Evolutionary conservation across 2,888 invertebrate species (phyloP), one percentile per base, ranked within the genome.

Genomic region (Cyaniris semiargus): DNA sequence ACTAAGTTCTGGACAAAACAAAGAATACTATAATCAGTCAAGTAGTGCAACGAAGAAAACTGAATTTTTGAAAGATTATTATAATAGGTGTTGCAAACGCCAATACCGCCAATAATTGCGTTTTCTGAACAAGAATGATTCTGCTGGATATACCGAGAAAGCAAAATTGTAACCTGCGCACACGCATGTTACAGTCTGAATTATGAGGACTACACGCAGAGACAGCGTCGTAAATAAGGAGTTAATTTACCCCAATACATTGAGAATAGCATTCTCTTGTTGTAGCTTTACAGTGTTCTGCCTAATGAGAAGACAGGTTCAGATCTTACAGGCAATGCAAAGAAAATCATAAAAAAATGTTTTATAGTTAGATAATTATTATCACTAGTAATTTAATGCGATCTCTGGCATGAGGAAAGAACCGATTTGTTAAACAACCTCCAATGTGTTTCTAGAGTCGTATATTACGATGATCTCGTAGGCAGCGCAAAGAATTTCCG

Each of bases 221-320:
- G 80, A 31, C 23, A 83, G 79, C 81, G 79, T 76, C 79, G 82
- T 84, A 85, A 85, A 85, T 85, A 84, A 84, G 80, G 79, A 81
- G 79, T 80, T 81, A 83, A 85, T 85, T 86, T 83, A 83, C 82
- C 79, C 80, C 79, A 83, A 81, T 84, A 80, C 78, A 79, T 82
- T 82, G 78, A 82, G 80, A 83, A 78, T 83, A 82, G 80, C 84
- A 83, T 83, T 84, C 83, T 84, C 85, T 82, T 83, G 82, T 81
- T 78, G 66, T 31, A 58, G 15, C 66, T 27, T 13, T 7, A 66
- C 66, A 66, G 0, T 15, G 18, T 66, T 27, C 27, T 23, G 23
- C 27, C 66, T 60, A 66, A 66, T 66, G 15, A 27, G 66, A 66
- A 23, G 60, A 60, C 23, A 21, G 21, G 23, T 58, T 58, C 23